phyloP scores from a whole-genome alignment of 92 coral and sea anemone species.

The Paragorgia papillata region DNA sequence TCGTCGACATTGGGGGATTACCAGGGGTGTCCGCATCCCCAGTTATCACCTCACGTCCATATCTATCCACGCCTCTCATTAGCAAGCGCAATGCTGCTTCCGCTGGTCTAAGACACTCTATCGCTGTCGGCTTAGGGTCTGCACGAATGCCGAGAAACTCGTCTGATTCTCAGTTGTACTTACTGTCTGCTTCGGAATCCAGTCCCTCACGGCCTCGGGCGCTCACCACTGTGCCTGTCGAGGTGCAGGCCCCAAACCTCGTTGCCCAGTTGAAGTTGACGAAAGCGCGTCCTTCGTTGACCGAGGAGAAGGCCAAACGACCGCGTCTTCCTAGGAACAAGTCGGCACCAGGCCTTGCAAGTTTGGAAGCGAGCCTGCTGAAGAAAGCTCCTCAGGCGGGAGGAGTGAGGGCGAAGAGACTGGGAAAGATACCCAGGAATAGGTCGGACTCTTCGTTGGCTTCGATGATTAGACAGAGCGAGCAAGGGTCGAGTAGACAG shows the following conservation, averaged over 20 bases:
- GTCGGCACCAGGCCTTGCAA: conserved; percentile 58
- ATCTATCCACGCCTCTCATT: not conserved
- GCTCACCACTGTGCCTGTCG: conserved; percentile 80
- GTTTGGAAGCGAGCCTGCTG: conserved; percentile 63
- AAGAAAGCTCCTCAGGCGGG: conserved; percentile 61
- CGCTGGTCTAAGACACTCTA: conserved; percentile 26
- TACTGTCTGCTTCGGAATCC: conserved; percentile 70
- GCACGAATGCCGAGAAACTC: conserved; percentile 83
- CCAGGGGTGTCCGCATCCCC: not conserved
- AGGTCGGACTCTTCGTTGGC: conserved; percentile 92
- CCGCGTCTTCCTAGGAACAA: conserved; percentile 35
- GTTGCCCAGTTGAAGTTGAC: conserved; percentile 92
- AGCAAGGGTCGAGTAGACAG: not conserved
- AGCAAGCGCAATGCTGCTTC: not conserved
- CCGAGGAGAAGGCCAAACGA: conserved; percentile 31
- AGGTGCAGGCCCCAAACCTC: conserved; percentile 92
- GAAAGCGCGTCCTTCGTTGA: conserved; percentile 48
- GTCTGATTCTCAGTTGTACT: conserved; percentile 90
- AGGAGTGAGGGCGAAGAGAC: conserved; percentile 37
- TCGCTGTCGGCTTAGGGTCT: not conserved
- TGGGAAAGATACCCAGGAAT: conserved; percentile 78
- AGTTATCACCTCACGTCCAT: conserved; percentile 25
- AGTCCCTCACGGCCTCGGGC: conserved; percentile 53
- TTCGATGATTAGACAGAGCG: conserved; percentile 52
- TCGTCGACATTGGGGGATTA: not conserved